phyloP scores from a whole-genome alignment of 2,888 invertebrate genomes.

The Biston stratarius region DNA sequence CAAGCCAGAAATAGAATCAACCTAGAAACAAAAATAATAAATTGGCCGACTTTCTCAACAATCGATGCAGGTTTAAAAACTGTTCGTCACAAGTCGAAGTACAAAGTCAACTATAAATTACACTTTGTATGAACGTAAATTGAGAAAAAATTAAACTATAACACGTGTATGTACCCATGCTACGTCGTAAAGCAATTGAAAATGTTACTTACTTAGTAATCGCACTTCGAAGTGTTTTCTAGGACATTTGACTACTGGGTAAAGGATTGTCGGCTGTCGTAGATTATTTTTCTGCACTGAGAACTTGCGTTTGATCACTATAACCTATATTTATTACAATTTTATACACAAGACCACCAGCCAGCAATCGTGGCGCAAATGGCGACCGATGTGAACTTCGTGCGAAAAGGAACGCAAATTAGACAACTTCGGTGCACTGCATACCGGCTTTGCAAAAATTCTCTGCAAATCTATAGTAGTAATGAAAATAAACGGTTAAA shows the following conservation, averaged over 20 bases:
- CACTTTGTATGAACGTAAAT: conserved; percentile 62
- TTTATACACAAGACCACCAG: conserved; percentile 69
- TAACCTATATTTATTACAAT: conserved; percentile 77
- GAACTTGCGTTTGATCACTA: conserved; percentile 70
- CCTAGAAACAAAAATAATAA: conserved; percentile 72
- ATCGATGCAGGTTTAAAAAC: conserved; percentile 49
- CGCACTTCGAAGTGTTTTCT: conserved; percentile 61
- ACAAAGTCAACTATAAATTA: conserved; percentile 57
- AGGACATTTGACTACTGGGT: conserved; percentile 32
- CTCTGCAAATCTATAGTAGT: conserved; percentile 47
- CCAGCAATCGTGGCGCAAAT: conserved; percentile 84
- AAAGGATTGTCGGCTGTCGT: conserved; percentile 25
- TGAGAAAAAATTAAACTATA: conserved; percentile 58
- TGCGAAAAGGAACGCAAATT: conserved; percentile 57
- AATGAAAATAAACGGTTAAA: conserved; percentile 54
- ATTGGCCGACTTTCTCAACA: conserved; percentile 54
- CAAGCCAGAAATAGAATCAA: conserved; percentile 72
- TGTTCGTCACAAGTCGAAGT: conserved; percentile 47
- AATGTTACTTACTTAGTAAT: conserved; percentile 68
- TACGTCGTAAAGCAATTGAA: conserved; percentile 60
- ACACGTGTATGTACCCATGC: conserved; percentile 70
- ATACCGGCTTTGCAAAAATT: conserved; percentile 57
- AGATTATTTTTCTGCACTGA: conserved; percentile 62
- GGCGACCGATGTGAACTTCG: conserved; percentile 80
- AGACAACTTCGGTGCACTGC: conserved; percentile 67